Evolutionary conservation across 2,888 invertebrate genomes (phyloP).

Genomic region (Hirtodrosophila confusa): DNA sequence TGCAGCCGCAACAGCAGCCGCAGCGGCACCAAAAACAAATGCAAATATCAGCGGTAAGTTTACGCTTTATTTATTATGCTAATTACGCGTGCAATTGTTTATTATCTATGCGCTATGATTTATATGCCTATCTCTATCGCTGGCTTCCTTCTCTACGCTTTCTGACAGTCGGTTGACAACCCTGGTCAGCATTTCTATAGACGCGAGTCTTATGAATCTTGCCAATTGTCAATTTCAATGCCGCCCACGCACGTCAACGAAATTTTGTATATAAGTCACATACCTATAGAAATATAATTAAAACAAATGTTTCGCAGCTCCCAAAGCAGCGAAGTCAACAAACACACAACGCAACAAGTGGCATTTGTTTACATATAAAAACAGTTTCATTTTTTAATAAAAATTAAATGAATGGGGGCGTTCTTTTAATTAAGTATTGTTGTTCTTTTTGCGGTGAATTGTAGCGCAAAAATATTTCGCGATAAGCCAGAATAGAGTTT

Average conservation of each 20-base stretch:
- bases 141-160: constrained; percentile 26
- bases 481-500: background rate
- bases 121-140: constrained; percentile 47
- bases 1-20: constrained; percentile 39
- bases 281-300: constrained; percentile 42
- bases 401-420: constrained; percentile 6
- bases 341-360: constrained; percentile 25
- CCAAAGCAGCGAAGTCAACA: constrained; percentile 6
- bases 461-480: too few species aligned
- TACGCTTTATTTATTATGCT: constrained; percentile 54
- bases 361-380: constrained; percentile 24
- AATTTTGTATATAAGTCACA: constrained; percentile 20
- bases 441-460: background rate
- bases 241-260: constrained; percentile 48
- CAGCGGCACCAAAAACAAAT: constrained; percentile 51
- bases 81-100: constrained; percentile 66
- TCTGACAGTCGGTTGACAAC: constrained; percentile 37
- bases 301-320: constrained; percentile 33
- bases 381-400: constrained; percentile 11
- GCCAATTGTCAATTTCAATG: constrained; percentile 25
- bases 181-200: constrained; percentile 26
- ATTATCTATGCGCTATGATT: constrained; percentile 52
- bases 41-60: constrained; percentile 69
- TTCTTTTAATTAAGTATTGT: constrained; percentile 19
- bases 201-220: constrained; percentile 19